A percentile compares a stretch with the other conserved stretches of the same genome.
Evolutionary conservation across 2,113 vertebrate genomes (phyloP).

Genomic region (Cynocephalus volans): DNA sequence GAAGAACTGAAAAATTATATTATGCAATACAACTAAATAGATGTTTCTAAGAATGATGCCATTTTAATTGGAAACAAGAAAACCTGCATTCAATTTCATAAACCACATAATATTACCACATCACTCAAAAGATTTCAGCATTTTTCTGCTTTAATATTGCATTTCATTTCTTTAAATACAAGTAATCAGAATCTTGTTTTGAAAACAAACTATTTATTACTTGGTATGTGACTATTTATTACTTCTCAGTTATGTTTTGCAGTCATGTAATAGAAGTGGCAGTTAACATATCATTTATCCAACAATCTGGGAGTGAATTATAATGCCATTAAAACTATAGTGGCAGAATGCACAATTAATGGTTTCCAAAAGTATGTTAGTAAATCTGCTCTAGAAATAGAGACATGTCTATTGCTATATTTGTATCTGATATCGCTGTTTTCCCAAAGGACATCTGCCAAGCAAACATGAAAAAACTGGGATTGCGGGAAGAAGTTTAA

Average conservation of each 20-base stretch:
- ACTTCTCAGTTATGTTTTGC: slow-evolving; percentile 80
- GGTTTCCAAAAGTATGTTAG: slow-evolving; percentile 83
- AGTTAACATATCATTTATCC: slow-evolving; percentile 86
- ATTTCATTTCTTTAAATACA: background rate
- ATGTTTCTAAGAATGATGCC: background rate
- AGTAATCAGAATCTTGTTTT: slow-evolving; percentile 70
- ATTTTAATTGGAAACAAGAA: slow-evolving; percentile 73
- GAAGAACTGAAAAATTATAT: slow-evolving; percentile 45
- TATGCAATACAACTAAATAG: slow-evolving; percentile 23
- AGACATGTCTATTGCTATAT: slow-evolving; percentile 68
- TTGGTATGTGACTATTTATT: slow-evolving; percentile 81
- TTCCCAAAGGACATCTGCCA: slow-evolving; percentile 55
- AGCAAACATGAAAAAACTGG: background rate
- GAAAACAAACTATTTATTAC: slow-evolving; percentile 84
- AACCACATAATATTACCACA: background rate
- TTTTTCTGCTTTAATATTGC: slow-evolving; percentile 36
- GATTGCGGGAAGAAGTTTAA: background rate
- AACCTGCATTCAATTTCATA: slow-evolving; percentile 52
- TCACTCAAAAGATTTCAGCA: slow-evolving; percentile 25
- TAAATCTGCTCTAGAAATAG: slow-evolving; percentile 73
- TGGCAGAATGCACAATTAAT: slow-evolving; percentile 85
- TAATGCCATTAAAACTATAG: slow-evolving; percentile 77
- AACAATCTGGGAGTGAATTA: slow-evolving; percentile 85
- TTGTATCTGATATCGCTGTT: slow-evolving; percentile 62
- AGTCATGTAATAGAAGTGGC: slow-evolving; percentile 79